Evolutionary conservation across 2,113 vertebrate species (phyloP), one percentile per base, ranked within the genome.

Genomic region (Trematomus loennbergii): DNA sequence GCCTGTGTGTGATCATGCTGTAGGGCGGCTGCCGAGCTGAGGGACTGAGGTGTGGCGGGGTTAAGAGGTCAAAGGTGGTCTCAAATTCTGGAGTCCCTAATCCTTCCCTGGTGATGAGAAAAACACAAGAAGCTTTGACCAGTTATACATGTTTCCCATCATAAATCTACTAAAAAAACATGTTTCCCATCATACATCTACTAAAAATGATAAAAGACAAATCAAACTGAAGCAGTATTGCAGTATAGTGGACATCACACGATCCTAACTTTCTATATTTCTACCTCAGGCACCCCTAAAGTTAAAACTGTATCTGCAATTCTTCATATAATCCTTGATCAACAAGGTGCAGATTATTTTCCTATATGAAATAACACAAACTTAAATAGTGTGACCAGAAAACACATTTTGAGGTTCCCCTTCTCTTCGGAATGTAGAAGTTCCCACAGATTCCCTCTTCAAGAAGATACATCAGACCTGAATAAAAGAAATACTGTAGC

Each of bases 61-160:
- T 87, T 54, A 86, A 67, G 73, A 82, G 88, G 82, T 88, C 61
- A 91, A 88, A 87, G 81, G 83, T 87, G 54, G 46, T 58, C 68
- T 82, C 77, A 81, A 85, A 78, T 79, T 84, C 60, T 74, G 25
- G 52, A 82, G 72, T 75, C 69, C 54, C 64, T 70, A 59, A 17
- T 81, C 48, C 25, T 79, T 80, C 72, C 82, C 83, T 82, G 75
- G 65, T 85, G 81, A 86, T 58, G 71, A 76, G 72, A 76, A 82
- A 84, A 89, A 89, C 75, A 91, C 82, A 40, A 66, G 71, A 61
- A 78, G 46, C 29, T 54, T 20, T 67, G 64, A 48, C 22, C 18
- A 17, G 65, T 46, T 40, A 67, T 60, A 10, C 9, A 29, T 22
- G 25, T 16, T 75, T 81, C 62, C 55, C 29, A 50, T 46, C 49